These are phyloP conservation scores for Siphamia tubifer DNA, from an alignment of 2,113 vertebrate genomes.

Conservation along the genomic window DNA sequence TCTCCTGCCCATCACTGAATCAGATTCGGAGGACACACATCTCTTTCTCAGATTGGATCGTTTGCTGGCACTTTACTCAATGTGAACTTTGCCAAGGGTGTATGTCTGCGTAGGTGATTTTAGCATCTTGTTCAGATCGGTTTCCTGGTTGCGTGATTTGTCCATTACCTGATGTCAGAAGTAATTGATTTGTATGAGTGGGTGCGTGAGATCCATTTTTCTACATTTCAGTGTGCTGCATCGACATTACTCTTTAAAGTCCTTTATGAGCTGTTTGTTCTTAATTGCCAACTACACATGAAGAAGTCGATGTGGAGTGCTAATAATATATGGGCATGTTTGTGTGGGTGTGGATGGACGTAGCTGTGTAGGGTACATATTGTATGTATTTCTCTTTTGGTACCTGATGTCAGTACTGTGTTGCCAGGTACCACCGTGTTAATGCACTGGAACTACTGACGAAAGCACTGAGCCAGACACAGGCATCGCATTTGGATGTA, in stretches of 20 bases:
- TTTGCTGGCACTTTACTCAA: slow-evolving; percentile 78
- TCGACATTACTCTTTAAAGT: slow-evolving; percentile 32
- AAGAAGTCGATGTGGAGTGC: slow-evolving; percentile 18
- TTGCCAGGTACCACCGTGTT: slow-evolving; percentile 69
- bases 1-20: slow-evolving; percentile 25
- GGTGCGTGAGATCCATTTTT: slow-evolving; percentile 46
- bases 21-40: slow-evolving; percentile 40
- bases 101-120: slow-evolving; percentile 59
- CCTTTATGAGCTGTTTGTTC: slow-evolving; percentile 66
- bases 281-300: slow-evolving; percentile 65
- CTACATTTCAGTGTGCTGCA: slow-evolving; percentile 63
- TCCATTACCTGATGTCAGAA: slow-evolving; percentile 63
- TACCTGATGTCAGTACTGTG: slow-evolving; percentile 64
- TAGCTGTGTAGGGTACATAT: slow-evolving; percentile 36
- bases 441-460: slow-evolving; percentile 74
- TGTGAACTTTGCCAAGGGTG: slow-evolving; percentile 77
- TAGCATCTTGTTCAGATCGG: slow-evolving; percentile 56
- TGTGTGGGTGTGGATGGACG: slow-evolving; percentile 33
- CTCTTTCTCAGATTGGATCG: slow-evolving; percentile 68
- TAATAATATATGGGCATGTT: slow-evolving; percentile 15
- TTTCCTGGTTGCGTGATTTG: slow-evolving; percentile 40
- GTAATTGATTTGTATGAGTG: slow-evolving; percentile 48
- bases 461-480: slow-evolving; percentile 76
- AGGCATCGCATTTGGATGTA: slow-evolving; percentile 73
- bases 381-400: slow-evolving; percentile 59